These are phyloP conservation scores for Poecilia gillii DNA, from an alignment of 2,797 vertebrate species.

Conservation along the genomic window DNA sequence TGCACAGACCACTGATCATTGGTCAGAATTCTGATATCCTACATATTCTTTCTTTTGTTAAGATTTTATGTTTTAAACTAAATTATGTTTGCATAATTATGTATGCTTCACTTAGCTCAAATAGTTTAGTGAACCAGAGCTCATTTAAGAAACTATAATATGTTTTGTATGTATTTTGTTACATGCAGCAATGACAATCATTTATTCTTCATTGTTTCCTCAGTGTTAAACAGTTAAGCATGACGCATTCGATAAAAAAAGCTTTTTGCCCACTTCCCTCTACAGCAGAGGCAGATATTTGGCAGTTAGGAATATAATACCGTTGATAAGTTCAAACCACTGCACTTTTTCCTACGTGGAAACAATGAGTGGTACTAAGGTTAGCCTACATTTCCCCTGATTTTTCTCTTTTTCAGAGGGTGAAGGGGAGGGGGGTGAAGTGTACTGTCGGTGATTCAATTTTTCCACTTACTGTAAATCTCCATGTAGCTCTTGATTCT, in stretches of 20 bases:
- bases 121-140: neutral
- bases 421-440: conserved; percentile 30
- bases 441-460: conserved; percentile 72
- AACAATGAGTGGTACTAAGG: conserved; percentile 73
- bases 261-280: conserved; percentile 42
- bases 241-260: conserved; percentile 15
- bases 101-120: neutral
- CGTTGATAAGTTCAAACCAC: conserved; percentile 52
- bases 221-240: conserved; percentile 30
- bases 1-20: too few species aligned
- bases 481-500: conserved; percentile 46
- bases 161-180: neutral
- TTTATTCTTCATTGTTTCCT: neutral
- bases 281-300: conserved; percentile 41
- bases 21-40: neutral
- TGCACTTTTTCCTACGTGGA: conserved; percentile 75
- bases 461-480: conserved; percentile 78
- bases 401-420: neutral
- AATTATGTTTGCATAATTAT: neutral
- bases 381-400: conserved; percentile 74
- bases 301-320: conserved; percentile 54
- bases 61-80: neutral
- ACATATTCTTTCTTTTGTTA: neutral
- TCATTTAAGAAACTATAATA: neutral
- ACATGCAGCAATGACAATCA: neutral